phyloP scores from a whole-genome alignment of 1,140 invertebrate genomes.

The Achatina immaculata region DNA sequence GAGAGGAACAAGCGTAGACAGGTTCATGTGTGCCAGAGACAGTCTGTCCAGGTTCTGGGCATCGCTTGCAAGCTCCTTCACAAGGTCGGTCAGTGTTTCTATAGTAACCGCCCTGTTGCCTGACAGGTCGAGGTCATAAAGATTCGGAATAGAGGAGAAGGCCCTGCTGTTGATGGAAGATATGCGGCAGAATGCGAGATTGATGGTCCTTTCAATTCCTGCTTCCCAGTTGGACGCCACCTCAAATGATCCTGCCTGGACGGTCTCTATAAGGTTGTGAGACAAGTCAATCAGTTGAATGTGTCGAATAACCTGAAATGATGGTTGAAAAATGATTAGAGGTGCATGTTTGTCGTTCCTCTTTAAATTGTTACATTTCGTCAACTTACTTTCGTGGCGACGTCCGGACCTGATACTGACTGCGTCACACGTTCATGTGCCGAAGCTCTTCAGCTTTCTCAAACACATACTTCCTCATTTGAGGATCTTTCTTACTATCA shows the following conservation, averaged over 20 bases:
- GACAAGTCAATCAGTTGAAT: constrained; percentile 54
- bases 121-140: constrained; percentile 50
- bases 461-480: too few species aligned
- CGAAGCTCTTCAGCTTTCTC: too few species aligned
- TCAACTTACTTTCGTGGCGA: too few species aligned
- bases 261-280: constrained; percentile 50
- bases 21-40: constrained; percentile 43
- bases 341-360: too few species aligned
- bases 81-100: constrained; percentile 41
- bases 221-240: constrained; percentile 50
- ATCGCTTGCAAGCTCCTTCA: constrained; percentile 47
- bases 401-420: too few species aligned
- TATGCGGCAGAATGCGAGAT: constrained; percentile 60
- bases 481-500: too few species aligned
- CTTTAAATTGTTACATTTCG: too few species aligned
- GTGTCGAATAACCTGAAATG: constrained; percentile 51
- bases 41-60: constrained; percentile 35
- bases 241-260: constrained; percentile 52
- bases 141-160: constrained; percentile 45
- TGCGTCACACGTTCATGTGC: too few species aligned
- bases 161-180: constrained; percentile 44
- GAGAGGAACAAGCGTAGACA: constrained; percentile 26
- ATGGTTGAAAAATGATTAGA: background rate
- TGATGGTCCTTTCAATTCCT: constrained; percentile 43
- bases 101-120: constrained; percentile 51